A percentile compares a stretch with the other conserved stretches of the same genome.
These are phyloP conservation scores for Lutjanus argentimaculatus DNA, from an alignment of 2,797 vertebrate species.

Conservation along the genomic window DNA sequence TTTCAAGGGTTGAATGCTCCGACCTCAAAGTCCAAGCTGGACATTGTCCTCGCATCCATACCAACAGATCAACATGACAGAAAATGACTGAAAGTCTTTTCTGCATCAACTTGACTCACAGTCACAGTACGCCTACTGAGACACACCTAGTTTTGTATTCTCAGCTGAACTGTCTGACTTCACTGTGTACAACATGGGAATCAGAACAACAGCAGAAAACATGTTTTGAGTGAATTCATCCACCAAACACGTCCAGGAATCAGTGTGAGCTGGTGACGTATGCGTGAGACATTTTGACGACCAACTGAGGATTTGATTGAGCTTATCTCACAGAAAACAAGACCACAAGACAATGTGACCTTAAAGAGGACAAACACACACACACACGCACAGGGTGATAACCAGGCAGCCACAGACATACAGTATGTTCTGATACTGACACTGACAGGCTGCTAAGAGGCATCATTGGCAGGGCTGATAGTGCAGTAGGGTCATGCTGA, in stretches of 20 bases:
- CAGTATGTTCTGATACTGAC: conserved; percentile 8
- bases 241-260: background rate
- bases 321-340: conserved; percentile 28
- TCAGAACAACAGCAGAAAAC: background rate
- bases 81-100: background rate
- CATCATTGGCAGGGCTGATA: conserved; percentile 57
- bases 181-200: background rate
- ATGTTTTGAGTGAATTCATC: background rate
- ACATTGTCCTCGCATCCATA: too few relatives aligned
- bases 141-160: background rate
- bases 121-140: background rate
- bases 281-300: conserved; percentile 26
- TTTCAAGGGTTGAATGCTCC: background rate
- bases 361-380: conserved; percentile 6
- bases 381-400: background rate
- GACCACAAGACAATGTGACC: conserved; percentile 39
- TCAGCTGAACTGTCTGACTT: background rate
- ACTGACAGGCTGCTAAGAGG: conserved; percentile 50
- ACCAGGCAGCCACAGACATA: background rate
- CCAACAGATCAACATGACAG: background rate
- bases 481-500: conserved; percentile 32
- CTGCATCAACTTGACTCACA: background rate
- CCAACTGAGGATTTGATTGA: conserved; percentile 7
- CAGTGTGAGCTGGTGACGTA: conserved; percentile 8
- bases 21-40: background rate